Evolutionary conservation across 2,888 invertebrate genomes (phyloP).

Genomic region (Conomelus anceps): DNA sequence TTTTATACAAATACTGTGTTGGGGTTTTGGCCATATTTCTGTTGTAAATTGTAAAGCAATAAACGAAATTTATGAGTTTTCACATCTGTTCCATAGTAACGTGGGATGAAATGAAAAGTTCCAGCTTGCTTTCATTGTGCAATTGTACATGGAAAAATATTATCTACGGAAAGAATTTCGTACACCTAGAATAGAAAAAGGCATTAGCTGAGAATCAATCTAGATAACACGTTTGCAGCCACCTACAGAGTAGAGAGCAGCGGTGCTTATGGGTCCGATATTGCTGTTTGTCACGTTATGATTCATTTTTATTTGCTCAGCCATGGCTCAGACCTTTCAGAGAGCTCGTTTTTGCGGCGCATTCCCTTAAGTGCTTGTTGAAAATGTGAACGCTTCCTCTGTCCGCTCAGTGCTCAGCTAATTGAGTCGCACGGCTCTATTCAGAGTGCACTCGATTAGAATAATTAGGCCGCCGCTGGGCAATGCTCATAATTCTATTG

Average conservation of each 20-base stretch:
- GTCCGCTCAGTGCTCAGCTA: not conserved
- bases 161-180: not conserved
- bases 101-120: not conserved
- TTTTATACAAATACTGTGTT: too few species aligned
- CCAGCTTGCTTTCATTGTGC: not conserved
- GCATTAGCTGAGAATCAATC: not conserved
- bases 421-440: not conserved
- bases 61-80: not conserved
- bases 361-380: not conserved
- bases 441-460: not conserved
- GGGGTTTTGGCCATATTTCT: too few species aligned
- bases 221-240: not conserved
- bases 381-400: not conserved
- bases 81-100: not conserved
- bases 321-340: not conserved
- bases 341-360: not conserved
- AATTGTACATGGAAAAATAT: not conserved
- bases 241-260: not conserved
- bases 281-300: not conserved
- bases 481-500: not conserved
- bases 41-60: not conserved
- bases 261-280: not conserved
- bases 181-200: not conserved
- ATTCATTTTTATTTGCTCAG: not conserved
- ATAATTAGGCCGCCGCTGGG: not conserved